phyloP scores from a whole-genome alignment of 2,888 invertebrate genomes.

The Macrophya alboannulata region DNA sequence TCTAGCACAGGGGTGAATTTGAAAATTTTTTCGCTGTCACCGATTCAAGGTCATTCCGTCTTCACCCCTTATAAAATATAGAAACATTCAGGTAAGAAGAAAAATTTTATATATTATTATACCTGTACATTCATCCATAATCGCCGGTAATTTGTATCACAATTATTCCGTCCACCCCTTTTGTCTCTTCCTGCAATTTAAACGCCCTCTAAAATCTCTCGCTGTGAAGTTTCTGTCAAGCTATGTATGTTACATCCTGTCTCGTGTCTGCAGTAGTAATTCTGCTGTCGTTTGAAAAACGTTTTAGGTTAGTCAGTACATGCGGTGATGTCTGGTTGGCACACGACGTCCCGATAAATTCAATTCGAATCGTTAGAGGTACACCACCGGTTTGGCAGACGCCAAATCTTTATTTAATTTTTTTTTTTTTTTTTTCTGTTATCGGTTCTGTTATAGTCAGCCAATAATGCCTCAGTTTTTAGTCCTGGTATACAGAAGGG shows the following conservation, averaged over 20 bases:
- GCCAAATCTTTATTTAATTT: slow-evolving; percentile 5
- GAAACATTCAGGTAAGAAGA: not conserved
- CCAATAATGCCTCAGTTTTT: not conserved
- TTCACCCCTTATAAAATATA: not conserved
- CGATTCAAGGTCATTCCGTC: not conserved
- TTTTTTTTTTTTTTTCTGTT: not conserved
- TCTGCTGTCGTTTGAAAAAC: slow-evolving; percentile 37
- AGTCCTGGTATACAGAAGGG: not conserved
- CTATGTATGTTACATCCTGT: not conserved
- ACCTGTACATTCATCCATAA: not conserved
- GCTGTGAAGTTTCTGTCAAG: not conserved
- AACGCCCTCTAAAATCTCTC: not conserved
- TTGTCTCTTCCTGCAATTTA: slow-evolving; percentile 11
- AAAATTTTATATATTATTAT: not conserved
- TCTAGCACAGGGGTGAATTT: not conserved
- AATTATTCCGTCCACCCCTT: not conserved
- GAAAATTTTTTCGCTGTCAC: not conserved
- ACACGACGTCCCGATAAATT: slow-evolving; percentile 63
- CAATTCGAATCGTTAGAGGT: slow-evolving; percentile 65
- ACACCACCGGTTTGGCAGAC: slow-evolving; percentile 64
- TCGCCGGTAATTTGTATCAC: not conserved
- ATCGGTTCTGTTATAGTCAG: slow-evolving; percentile 22
- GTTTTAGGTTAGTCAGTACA: not conserved
- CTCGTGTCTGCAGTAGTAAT: slow-evolving; percentile 13
- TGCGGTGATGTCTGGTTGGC: slow-evolving; percentile 25